A percentile compares a stretch with the other conserved stretches of the same genome.
phyloP scores from a whole-genome alignment of 2,888 invertebrate genomes.

The Philopedon plagiatum region DNA sequence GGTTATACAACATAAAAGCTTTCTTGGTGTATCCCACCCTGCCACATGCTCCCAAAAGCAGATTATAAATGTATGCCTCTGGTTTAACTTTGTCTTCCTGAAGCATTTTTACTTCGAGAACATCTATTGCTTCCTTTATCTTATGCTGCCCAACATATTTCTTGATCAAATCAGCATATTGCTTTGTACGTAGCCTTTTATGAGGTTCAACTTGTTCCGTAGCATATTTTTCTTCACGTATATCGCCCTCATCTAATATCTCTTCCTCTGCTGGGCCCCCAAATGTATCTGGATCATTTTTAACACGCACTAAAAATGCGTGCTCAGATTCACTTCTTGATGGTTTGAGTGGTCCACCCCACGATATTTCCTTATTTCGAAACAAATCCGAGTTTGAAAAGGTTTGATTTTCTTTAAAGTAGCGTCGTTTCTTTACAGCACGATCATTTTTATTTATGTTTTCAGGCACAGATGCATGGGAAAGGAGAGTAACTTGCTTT shows the following conservation, averaged over 20 bases:
- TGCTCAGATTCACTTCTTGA: conserved; percentile 54
- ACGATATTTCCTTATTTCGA: not conserved
- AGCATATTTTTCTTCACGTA: conserved; percentile 74
- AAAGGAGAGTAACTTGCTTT: not conserved
- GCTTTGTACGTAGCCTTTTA: conserved; percentile 73
- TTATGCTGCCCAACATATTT: conserved; percentile 75
- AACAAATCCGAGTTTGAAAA: not conserved
- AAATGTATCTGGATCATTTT: conserved; percentile 74
- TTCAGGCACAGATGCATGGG: not conserved
- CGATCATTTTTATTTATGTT: not conserved
- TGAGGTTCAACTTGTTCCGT: conserved; percentile 69
- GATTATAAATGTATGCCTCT: conserved; percentile 83
- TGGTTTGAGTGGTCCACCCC: not conserved
- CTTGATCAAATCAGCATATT: conserved; percentile 83
- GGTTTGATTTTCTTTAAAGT: not conserved
- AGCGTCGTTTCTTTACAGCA: not conserved
- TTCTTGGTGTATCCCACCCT: conserved; percentile 87
- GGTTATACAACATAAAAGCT: conserved; percentile 86
- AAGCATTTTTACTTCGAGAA: conserved; percentile 83
- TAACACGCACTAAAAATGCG: conserved; percentile 62
- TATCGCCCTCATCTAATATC: conserved; percentile 70
- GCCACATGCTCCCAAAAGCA: conserved; percentile 88
- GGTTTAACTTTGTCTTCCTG: conserved; percentile 86
- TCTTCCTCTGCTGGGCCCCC: conserved; percentile 65
- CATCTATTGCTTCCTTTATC: conserved; percentile 82